Percentiles rank a stretch among this genome's conserved stretches.
phyloP scores from a whole-genome alignment of 2,888 invertebrate genomes.

The Epinotia brunnichana region DNA sequence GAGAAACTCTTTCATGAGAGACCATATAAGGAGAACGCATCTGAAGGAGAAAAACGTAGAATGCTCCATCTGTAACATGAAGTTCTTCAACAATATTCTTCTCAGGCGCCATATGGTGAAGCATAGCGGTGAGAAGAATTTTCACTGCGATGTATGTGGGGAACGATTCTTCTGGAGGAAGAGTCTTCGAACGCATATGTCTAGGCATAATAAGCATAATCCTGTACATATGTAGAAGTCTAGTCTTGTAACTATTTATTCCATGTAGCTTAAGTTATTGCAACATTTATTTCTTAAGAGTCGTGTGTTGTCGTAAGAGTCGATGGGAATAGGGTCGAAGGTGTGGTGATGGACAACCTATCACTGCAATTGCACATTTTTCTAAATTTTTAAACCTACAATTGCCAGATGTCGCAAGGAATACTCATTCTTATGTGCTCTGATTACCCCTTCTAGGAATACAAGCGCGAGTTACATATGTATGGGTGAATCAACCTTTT shows the following conservation, averaged over 20 bases:
- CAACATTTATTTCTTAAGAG: too few species aligned
- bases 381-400: too few species aligned
- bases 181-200: constrained; percentile 84
- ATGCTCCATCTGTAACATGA: constrained; percentile 75
- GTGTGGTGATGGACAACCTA: too few species aligned
- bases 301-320: too few species aligned
- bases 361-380: too few species aligned
- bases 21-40: constrained; percentile 74
- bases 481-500: too few species aligned
- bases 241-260: constrained; percentile 32
- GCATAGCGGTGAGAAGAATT: constrained; percentile 81
- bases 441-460: too few species aligned
- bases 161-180: constrained; percentile 85
- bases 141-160: constrained; percentile 85
- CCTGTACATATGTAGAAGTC: constrained; percentile 51
- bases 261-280: constrained; percentile 6
- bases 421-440: too few species aligned
- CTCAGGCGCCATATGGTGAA: constrained; percentile 75
- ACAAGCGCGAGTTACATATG: too few species aligned
- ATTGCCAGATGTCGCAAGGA: too few species aligned
- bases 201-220: constrained; percentile 67
- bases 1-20: constrained; percentile 72
- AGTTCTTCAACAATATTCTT: constrained; percentile 76
- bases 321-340: too few species aligned
- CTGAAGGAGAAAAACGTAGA: constrained; percentile 77